Conservation (phyloP, 2,888 invertebrate genomes). For the Linnaemya vulpina region DNA sequence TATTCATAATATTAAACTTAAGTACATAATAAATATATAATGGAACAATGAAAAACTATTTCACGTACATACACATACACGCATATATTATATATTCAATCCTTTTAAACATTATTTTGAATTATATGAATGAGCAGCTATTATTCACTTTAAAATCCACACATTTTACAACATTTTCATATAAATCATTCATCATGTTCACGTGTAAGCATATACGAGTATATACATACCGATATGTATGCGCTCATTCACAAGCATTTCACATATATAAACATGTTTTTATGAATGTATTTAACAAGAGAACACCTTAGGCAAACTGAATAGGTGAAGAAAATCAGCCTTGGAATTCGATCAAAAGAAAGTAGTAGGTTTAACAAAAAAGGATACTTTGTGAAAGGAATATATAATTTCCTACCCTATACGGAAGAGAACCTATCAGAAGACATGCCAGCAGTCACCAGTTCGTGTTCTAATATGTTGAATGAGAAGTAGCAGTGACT, state of each 20-base stretch:
- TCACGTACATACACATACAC: not conserved
- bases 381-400: not conserved
- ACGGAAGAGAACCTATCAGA: too few species aligned
- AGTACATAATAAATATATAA: slow-evolving; percentile 38
- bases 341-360: not conserved
- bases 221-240: not conserved
- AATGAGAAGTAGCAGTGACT: too few species aligned
- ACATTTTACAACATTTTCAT: slow-evolving; percentile 63
- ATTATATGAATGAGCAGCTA: slow-evolving; percentile 65
- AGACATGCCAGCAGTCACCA: too few species aligned
- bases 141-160: slow-evolving; percentile 68
- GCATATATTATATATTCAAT: slow-evolving; percentile 33
- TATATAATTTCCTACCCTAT: too few species aligned
- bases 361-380: not conserved
- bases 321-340: not conserved
- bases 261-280: not conserved
- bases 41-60: slow-evolving; percentile 24
- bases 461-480: too few species aligned
- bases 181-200: slow-evolving; percentile 68
- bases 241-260: not conserved
- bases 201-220: slow-evolving; percentile 19
- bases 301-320: slow-evolving; percentile 39
- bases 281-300: slow-evolving; percentile 8
- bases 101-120: slow-evolving; percentile 62
- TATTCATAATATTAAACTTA: slow-evolving; percentile 46